Evolutionary conservation across 2,888 invertebrate genomes (phyloP), one percentile per base, ranked within the genome.

Genomic region (Microctonus hyperodae): DNA sequence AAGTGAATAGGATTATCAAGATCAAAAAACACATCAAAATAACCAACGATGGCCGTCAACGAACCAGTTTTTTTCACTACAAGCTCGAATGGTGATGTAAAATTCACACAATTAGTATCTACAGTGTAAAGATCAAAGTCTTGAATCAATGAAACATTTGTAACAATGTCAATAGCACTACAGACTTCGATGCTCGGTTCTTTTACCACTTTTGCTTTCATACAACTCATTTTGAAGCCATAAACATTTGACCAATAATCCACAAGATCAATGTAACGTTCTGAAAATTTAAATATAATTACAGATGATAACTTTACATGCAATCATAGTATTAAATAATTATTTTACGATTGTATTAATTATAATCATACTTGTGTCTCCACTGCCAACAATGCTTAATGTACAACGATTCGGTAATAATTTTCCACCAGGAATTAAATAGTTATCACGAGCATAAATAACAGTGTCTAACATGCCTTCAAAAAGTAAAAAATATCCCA

Each of bases 401-500:
- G 90, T 92, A 81, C 96, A 96, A 73, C 90, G 88, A 82, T 94
- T 95, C 0, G 97, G 97, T 74, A 97, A 85, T 60, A 97, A 86
- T 16, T 90, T 79, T 0, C 97, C 97, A 69, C 88, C 91, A 31
- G 90, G 87, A 63, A 88, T 89, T 7, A 98, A 87, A 82, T 90
- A 93, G 74, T 91, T 89, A 76, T 97, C 92, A 76, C 96, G 88
- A 0, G 96, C 95, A 83, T 92, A 92, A 71, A 98, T 90, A 11
- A 98, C 92, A 80, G 95, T 95, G 80, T 97, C 97, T 68, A 98
- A 83, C 98, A 98, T 98, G 53, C 96, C 97, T 86, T 98, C 98
- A 83, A 95, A 98, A 1, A 98, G 85, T 48, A 98, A 86, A 82
- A 98, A 97, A 83, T 98, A 98, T 0, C 98, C 98, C 98, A 98